Conservation (phyloP, 2,113 vertebrate genomes). For the Rousettus leschenaultii region DNA sequence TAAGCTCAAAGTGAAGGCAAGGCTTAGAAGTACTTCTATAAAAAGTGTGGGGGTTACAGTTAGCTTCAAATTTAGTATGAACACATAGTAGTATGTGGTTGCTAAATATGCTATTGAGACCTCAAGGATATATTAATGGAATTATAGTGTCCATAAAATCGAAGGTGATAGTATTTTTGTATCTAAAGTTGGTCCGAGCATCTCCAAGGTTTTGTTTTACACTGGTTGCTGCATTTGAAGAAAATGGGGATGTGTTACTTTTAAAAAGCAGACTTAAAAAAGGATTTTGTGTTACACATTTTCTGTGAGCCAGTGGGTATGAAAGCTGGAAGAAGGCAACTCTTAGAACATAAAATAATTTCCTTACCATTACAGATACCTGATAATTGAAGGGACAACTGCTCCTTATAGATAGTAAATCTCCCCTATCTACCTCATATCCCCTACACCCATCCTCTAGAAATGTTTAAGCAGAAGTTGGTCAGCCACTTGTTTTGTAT, state of each 20-base stretch:
- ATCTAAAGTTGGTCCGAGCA: neutral
- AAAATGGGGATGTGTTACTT: neutral
- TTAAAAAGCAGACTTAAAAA: neutral
- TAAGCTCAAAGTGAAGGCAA: constrained; percentile 20
- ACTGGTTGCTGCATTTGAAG: neutral
- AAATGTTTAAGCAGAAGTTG: neutral
- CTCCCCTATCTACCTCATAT: neutral
- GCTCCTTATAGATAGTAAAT: neutral
- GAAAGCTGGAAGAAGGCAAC: neutral
- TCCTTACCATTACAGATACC: neutral
- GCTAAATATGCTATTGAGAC: constrained; percentile 22
- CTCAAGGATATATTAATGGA: neutral
- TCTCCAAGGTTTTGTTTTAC: neutral
- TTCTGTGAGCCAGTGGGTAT: neutral
- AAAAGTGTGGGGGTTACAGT: neutral
- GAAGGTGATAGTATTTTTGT: neutral
- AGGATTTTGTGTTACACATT: constrained; percentile 10
- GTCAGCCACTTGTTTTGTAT: neutral
- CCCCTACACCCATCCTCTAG: neutral
- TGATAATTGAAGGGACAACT: neutral
- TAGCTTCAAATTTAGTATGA: constrained; percentile 24
- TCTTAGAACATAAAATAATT: neutral
- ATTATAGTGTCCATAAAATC: neutral
- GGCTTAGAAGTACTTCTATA: neutral
- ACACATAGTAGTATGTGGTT: neutral